These are phyloP conservation scores for Neosalanx taihuensis DNA, from an alignment of 2,797 vertebrate species.

Conservation along the genomic window DNA sequence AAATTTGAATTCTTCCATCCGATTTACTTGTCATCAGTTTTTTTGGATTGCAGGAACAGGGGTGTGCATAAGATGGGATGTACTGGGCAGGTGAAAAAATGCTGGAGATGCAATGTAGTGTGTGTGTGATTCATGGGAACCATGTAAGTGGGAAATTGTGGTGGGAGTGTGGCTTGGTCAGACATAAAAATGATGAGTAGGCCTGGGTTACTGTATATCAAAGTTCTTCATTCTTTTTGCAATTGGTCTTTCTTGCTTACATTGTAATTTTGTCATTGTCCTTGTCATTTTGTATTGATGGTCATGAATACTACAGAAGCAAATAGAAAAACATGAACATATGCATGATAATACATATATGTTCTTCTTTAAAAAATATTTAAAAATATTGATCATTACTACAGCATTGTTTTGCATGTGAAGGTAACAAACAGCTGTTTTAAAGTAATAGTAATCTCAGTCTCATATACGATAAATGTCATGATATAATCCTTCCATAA, in stretches of 20 bases:
- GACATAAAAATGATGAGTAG: neutral
- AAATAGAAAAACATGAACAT: too few relatives aligned
- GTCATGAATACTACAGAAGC: too few relatives aligned
- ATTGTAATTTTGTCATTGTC: too few relatives aligned
- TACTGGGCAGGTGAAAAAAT: neutral
- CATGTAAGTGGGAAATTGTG: neutral
- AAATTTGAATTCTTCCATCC: neutral
- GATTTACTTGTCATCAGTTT: neutral
- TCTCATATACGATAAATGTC: constrained; percentile 5
- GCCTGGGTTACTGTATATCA: too few relatives aligned
- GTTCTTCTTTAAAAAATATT: too few relatives aligned
- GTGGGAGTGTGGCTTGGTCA: neutral
- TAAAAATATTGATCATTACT: too few relatives aligned
- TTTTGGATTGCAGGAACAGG: neutral
- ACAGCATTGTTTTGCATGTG: too few relatives aligned
- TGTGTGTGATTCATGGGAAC: neutral
- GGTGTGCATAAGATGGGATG: neutral
- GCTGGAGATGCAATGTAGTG: neutral
- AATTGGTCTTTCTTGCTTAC: too few relatives aligned
- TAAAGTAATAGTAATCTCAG: constrained; percentile 52
- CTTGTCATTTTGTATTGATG: too few relatives aligned
- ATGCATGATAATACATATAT: too few relatives aligned
- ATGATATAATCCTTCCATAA: too few relatives aligned
- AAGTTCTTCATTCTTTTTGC: too few relatives aligned
- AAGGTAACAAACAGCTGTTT: constrained; percentile 49